Percentiles rank a stretch among this genome's conserved stretches.
Evolutionary conservation across 2,797 vertebrate genomes (phyloP).

Genomic region (Ptychadena robeensis): DNA sequence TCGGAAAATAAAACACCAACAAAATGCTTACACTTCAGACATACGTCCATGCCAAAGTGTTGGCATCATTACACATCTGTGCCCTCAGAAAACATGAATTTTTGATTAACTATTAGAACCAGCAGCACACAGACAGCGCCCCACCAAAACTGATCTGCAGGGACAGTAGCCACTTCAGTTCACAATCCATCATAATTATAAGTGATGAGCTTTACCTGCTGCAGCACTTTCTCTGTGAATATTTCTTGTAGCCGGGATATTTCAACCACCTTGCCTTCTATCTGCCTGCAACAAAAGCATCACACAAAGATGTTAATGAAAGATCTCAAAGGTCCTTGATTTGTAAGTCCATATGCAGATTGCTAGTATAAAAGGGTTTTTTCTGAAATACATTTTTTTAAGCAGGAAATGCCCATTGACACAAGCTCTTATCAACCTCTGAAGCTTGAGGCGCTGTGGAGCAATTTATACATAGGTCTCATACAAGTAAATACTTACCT

Average conservation of each 20-base stretch:
- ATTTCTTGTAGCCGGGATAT: conserved; percentile 97
- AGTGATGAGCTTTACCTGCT: conserved; percentile 79
- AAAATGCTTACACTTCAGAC: too few species aligned
- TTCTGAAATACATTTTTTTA: neutral
- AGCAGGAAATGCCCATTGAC: too few species aligned
- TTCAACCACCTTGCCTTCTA: conserved; percentile 98
- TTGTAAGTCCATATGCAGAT: neutral
- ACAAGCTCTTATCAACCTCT: neutral
- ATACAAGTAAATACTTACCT: neutral
- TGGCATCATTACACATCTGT: too few species aligned
- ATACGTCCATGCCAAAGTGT: too few species aligned
- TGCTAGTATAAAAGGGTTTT: neutral
- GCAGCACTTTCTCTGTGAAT: conserved; percentile 95
- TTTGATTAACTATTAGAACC: too few species aligned
- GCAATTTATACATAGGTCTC: neutral
- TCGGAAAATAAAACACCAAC: too few species aligned
- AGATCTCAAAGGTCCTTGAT: too few species aligned
- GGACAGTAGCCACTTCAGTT: neutral
- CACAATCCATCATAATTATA: neutral
- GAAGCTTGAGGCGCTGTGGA: neutral
- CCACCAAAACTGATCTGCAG: too few species aligned
- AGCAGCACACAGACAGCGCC: too few species aligned
- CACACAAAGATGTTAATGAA: too few species aligned
- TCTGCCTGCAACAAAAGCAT: conserved; percentile 81
- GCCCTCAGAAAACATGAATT: too few species aligned